phyloP scores from a whole-genome alignment of 1,140 invertebrate species.

The Drosophila littoralis region DNA sequence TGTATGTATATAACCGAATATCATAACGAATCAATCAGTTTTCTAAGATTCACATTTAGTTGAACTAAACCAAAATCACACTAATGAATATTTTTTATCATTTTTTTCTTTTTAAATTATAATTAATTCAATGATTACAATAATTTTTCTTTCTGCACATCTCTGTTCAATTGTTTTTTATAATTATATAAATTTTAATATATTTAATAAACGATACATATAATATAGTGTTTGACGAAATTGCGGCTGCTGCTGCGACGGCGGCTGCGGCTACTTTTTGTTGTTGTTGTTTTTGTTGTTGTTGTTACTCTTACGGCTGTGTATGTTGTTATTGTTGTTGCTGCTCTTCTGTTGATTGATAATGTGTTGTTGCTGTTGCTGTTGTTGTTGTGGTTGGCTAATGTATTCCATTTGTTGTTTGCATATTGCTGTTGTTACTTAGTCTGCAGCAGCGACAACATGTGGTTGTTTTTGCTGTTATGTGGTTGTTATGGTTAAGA shows the following conservation, averaged over 20 bases:
- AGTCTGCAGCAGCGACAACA: conserved; percentile 66
- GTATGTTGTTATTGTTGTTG: conserved; percentile 54
- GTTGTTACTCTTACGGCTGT: conserved; percentile 64
- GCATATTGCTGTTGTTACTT: conserved; percentile 55
- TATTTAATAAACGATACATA: conserved; percentile 84
- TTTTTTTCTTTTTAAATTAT: conserved; percentile 80
- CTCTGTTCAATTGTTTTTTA: conserved; percentile 65
- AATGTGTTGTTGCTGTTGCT: conserved; percentile 28
- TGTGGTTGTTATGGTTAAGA: conserved; percentile 49
- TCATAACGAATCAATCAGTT: too few relatives aligned
- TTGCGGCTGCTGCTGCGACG: conserved; percentile 65
- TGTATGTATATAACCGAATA: too few relatives aligned
- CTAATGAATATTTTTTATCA: conserved; percentile 37
- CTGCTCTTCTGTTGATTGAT: conserved; percentile 38
- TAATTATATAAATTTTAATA: conserved; percentile 85
- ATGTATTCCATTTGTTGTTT: conserved; percentile 33
- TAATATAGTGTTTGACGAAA: conserved; percentile 83
- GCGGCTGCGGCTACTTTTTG: conserved; percentile 49
- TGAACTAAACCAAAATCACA: conserved; percentile 35
- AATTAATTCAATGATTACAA: conserved; percentile 84
- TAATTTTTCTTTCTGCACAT: conserved; percentile 80
- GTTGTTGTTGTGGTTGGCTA: conserved; percentile 30
- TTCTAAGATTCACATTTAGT: too few relatives aligned
- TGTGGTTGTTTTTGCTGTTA: conserved; percentile 36
- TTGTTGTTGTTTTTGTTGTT: conserved; percentile 43